Base-by-base conservation (phyloP, 1,140 invertebrate species). In the Leptonema lineaticorne region DNA sequence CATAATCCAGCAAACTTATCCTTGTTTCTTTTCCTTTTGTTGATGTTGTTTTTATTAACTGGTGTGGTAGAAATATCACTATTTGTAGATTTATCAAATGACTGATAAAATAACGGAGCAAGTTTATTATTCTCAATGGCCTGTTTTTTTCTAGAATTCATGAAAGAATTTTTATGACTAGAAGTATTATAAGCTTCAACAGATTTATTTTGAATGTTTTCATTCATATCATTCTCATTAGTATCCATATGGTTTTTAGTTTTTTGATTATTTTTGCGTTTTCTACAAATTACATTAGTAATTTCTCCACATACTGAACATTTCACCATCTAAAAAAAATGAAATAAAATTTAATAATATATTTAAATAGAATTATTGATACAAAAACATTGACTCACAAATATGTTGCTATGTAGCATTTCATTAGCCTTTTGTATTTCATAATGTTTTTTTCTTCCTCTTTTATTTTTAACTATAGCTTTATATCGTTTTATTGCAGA, bases 1-100 rank as follows among this genome's bases (percentile, higher is more conserved):
- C 58, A 62, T 20, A 62, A 41, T 18, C 58, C 58, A 14, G 58
- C 58, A 62, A 62, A 62, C 28, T 62, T 62, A 62, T 62, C 58
- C 18, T 22, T 33, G 18, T 62, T 11, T 33, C 58, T 37, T 41
- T 62, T 62, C 30, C 41, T 62, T 20, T 41, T 62, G 16, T 3
- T 11, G 37, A 2, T 41, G 37, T 3, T 11, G 16, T 58, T 58
- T 28, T 22, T 22, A 22, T 22, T 22, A n/a, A 16, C 22, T 33
- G 8, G 29, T 7, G 1, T 37, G 14, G 24, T 26, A 4, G n/a
- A 27, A 11, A 3, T 16, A 14, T 58, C 29, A 26, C 24, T 58
- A 28, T 9, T 5, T 6, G 1, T 26, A 14, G 28, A n/a, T 30
- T n/a, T n/a, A 5, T 58, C n/a, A n/a, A 26, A 11, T 2, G 56